phyloP scores from a whole-genome alignment of 2,113 vertebrate genomes.

The Murina feae region DNA sequence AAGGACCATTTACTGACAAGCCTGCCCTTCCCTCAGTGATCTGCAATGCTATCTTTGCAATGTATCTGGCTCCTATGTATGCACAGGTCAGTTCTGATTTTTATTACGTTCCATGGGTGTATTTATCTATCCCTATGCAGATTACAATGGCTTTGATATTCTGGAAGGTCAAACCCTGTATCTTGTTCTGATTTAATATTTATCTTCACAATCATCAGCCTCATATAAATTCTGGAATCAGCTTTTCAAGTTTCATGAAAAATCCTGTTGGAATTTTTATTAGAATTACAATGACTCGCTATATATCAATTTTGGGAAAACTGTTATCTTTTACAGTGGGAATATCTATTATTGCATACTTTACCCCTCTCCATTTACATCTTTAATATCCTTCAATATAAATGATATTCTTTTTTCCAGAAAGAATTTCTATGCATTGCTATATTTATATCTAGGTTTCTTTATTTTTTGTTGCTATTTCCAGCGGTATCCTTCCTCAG shows the following conservation, averaged over 20 bases:
- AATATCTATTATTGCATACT: not conserved
- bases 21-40: not conserved
- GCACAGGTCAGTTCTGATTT: not conserved
- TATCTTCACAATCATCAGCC: not conserved
- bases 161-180: not conserved
- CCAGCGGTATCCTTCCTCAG: not conserved
- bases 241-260: slow-evolving; percentile 23
- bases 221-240: not conserved
- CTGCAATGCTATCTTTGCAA: not conserved
- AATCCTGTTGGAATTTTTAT: not conserved
- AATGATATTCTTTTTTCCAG: not conserved
- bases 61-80: not conserved
- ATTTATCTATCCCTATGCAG: not conserved
- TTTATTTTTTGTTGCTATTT: not conserved
- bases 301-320: not conserved
- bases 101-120: not conserved
- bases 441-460: not conserved
- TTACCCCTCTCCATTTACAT: not conserved
- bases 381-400: not conserved
- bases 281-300: not conserved
- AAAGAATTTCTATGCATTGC: not conserved
- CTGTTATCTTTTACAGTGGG: not conserved
- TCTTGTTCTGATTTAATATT: not conserved
- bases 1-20: not conserved
- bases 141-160: not conserved